Evolutionary conservation across 2,888 invertebrate genomes (phyloP).

Genomic region (Proisotoma minuta): DNA sequence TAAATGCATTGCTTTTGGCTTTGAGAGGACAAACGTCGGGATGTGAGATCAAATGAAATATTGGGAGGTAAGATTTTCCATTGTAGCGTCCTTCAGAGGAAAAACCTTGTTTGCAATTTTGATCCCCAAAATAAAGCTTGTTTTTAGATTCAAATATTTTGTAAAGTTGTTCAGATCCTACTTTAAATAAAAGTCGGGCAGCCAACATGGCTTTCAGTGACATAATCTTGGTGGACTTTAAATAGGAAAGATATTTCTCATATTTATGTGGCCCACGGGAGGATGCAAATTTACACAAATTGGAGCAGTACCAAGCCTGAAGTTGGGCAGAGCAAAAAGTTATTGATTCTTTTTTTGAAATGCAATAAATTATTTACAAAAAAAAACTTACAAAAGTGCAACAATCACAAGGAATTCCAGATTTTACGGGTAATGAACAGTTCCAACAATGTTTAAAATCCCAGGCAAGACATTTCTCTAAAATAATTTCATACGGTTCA

Average conservation of each 20-base stretch:
- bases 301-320: slow-evolving; percentile 40
- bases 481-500: slow-evolving; percentile 34
- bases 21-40: slow-evolving; percentile 16
- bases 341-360: background rate
- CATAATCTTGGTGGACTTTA: slow-evolving; percentile 23
- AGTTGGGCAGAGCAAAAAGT: background rate
- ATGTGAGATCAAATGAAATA: slow-evolving; percentile 30
- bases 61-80: slow-evolving; percentile 28
- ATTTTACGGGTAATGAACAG: slow-evolving; percentile 36
- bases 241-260: slow-evolving; percentile 38
- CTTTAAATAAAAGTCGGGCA: slow-evolving; percentile 30
- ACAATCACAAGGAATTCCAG: slow-evolving; percentile 38
- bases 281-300: slow-evolving; percentile 28
- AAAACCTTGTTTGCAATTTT: background rate
- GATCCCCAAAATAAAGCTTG: slow-evolving; percentile 12
- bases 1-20: slow-evolving; percentile 28
- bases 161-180: slow-evolving; percentile 34
- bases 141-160: slow-evolving; percentile 20
- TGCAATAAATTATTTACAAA: background rate
- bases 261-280: slow-evolving; percentile 30
- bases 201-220: slow-evolving; percentile 32
- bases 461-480: slow-evolving; percentile 35
- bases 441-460: slow-evolving; percentile 42
- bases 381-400: slow-evolving; percentile 41
- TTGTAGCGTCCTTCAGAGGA: slow-evolving; percentile 27